These are phyloP conservation scores for Bubo bubo DNA, from an alignment of 2,113 vertebrate species.

Conservation along the genomic window DNA sequence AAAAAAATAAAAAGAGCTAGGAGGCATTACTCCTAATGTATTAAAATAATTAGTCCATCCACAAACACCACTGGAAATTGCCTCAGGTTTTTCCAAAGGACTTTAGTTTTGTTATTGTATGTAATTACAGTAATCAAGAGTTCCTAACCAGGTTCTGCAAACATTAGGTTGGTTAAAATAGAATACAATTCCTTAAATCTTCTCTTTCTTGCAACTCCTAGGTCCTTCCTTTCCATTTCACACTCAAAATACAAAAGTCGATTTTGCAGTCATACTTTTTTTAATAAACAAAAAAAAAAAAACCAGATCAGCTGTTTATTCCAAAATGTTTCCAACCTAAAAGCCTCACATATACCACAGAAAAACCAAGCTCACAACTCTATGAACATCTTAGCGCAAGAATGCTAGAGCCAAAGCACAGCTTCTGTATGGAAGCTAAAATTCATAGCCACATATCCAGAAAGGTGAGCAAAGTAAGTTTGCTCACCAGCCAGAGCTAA, in stretches of 20 bases:
- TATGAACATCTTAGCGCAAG: background rate
- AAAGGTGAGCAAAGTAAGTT: background rate
- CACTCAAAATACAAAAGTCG: background rate
- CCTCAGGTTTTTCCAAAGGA: constrained; percentile 1
- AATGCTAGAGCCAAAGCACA: background rate
- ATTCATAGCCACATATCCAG: background rate
- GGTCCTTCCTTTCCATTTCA: background rate
- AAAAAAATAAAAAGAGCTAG: background rate
- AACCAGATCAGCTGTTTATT: background rate
- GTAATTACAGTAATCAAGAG: constrained; percentile 1
- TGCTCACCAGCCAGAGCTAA: background rate
- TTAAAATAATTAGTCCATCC: constrained; percentile 48
- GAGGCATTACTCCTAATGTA: constrained; percentile 9
- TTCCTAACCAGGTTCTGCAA: background rate
- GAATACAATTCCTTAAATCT: background rate
- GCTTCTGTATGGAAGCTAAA: background rate
- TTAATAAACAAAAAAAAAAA: background rate
- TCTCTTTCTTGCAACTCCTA: background rate
- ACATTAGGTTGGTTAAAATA: background rate
- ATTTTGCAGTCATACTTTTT: background rate
- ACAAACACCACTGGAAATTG: constrained; percentile 30
- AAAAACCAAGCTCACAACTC: background rate
- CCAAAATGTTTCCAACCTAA: background rate
- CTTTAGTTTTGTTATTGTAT: background rate
- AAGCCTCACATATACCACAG: background rate